Conservation (phyloP, 2,888 invertebrate genomes). For the Melanophora roralis region DNA sequence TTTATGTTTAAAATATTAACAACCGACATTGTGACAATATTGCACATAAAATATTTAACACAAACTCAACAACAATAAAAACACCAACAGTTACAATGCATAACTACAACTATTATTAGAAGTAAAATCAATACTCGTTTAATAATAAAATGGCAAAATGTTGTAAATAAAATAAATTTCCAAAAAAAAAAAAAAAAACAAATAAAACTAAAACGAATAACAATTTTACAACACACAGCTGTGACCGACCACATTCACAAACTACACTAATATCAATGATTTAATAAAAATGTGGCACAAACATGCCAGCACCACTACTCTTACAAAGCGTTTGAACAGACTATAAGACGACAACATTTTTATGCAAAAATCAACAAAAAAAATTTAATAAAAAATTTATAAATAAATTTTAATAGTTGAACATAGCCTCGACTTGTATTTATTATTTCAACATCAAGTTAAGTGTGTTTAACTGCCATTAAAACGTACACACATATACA, state of each 20-base stretch:
- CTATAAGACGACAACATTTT: conserved; percentile 40
- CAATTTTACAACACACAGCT: conserved; percentile 52
- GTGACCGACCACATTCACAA: conserved; percentile 56
- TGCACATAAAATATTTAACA: conserved; percentile 40
- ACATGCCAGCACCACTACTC: neutral
- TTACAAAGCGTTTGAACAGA: conserved; percentile 21
- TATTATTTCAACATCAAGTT: conserved; percentile 44
- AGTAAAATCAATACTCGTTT: conserved; percentile 53
- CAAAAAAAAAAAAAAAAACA: conserved; percentile 12
- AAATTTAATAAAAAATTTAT: neutral
- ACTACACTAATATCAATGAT: neutral
- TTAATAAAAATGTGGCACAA: conserved; percentile 30
- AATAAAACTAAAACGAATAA: neutral
- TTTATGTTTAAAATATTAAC: conserved; percentile 41
- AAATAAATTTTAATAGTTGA: neutral
- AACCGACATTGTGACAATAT: conserved; percentile 42
- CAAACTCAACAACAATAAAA: neutral
- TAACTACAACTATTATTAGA: conserved; percentile 20
- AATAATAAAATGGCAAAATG: conserved; percentile 34
- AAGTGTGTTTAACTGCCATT: neutral
- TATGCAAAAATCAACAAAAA: conserved; percentile 29
- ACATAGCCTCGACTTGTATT: conserved; percentile 5
- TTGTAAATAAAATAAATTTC: neutral
- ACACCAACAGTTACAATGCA: neutral
- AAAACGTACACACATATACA: neutral